Evolutionary conservation across 2,797 vertebrate species (phyloP).

Genomic region (Benthosema pterotum): DNA sequence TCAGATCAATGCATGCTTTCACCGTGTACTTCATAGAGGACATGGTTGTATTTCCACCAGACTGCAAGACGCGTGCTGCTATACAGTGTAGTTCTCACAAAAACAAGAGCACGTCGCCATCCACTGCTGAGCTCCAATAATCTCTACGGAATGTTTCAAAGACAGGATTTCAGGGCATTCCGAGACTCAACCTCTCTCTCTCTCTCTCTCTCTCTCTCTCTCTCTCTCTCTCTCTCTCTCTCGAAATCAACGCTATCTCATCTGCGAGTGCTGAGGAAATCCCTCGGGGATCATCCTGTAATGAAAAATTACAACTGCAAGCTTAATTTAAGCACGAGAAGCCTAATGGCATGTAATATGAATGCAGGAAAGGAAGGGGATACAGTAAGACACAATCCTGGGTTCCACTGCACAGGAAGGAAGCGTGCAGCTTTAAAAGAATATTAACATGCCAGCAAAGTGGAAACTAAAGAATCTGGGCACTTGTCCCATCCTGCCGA

Average conservation of each 20-base stretch:
- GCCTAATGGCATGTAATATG: conserved; percentile 27
- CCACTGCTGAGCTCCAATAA: conserved; percentile 49
- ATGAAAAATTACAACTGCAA: conserved; percentile 41
- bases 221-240: conserved; percentile 28
- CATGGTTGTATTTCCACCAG: conserved; percentile 65
- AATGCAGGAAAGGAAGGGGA: conserved; percentile 25
- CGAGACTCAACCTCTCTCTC: background rate
- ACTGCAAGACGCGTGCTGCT: conserved; percentile 34
- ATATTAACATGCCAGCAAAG: conserved; percentile 13
- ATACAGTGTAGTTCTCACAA: conserved; percentile 55
- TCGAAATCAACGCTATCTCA: conserved; percentile 43
- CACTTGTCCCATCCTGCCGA: background rate
- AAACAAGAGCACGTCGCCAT: conserved; percentile 58
- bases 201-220: no score
- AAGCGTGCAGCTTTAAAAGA: conserved; percentile 18
- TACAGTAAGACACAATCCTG: conserved; percentile 13
- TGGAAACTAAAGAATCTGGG: conserved; percentile 29
- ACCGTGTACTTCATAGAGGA: conserved; percentile 50
- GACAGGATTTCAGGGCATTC: conserved; percentile 55
- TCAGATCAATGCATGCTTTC: conserved; percentile 73
- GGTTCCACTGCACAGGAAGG: background rate
- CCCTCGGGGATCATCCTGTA: conserved; percentile 56
- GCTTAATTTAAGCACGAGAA: conserved; percentile 31
- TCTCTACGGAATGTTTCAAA: conserved; percentile 69
- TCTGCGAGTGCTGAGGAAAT: conserved; percentile 35